These are phyloP conservation scores for Agrotis ipsilon DNA, from an alignment of 2,888 invertebrate genomes.

Conservation along the genomic window DNA sequence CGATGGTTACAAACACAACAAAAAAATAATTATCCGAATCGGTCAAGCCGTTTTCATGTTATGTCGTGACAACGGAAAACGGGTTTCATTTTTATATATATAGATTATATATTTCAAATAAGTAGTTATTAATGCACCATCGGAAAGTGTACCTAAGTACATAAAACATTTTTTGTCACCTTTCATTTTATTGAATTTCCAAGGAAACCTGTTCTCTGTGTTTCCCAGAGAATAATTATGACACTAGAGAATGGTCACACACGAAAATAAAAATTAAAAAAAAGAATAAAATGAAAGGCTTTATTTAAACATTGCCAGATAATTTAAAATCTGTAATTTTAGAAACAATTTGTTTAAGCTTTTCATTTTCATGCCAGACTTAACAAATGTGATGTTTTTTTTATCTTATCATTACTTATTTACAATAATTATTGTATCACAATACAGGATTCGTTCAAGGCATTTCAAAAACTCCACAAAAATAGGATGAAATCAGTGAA, in stretches of 20 bases:
- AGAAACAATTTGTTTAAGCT: constrained; percentile 14
- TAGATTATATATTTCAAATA: constrained; percentile 65
- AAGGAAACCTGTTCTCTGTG: background rate
- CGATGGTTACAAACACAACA: too few species aligned
- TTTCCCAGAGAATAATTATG: too few species aligned
- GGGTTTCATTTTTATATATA: too few species aligned
- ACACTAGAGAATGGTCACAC: too few species aligned
- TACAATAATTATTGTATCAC: constrained; percentile 82
- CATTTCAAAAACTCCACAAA: constrained; percentile 65
- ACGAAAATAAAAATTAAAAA: too few species aligned
- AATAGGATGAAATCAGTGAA: background rate
- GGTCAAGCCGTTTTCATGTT: too few species aligned
- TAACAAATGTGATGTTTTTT: constrained; percentile 61
- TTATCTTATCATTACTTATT: constrained; percentile 67
- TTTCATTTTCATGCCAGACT: constrained; percentile 47
- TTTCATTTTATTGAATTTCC: constrained; percentile 13
- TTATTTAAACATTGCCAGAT: constrained; percentile 16
- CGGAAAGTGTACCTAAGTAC: constrained; percentile 34
- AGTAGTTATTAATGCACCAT: constrained; percentile 65
- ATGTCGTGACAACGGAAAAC: too few species aligned
- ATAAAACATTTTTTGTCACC: constrained; percentile 25
- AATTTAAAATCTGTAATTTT: constrained; percentile 8
- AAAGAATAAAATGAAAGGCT: constrained; percentile 34
- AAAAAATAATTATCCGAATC: too few species aligned
- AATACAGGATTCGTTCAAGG: constrained; percentile 78